Evolutionary conservation across 2,797 vertebrate genomes (phyloP).

Genomic region (Pangasius mekongensis): DNA sequence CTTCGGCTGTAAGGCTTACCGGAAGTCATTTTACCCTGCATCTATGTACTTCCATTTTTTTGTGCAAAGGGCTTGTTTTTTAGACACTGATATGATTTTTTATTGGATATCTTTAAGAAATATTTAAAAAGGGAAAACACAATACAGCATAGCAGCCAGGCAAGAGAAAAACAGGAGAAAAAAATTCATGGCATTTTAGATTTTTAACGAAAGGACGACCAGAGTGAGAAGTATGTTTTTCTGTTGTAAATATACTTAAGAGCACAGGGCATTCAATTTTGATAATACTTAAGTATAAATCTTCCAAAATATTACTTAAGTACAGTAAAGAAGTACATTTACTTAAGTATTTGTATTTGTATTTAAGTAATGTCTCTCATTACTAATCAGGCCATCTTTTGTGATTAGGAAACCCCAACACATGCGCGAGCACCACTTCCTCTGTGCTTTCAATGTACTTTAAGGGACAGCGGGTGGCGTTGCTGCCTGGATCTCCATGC

Average conservation of each 20-base stretch:
- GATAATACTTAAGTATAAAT: neutral
- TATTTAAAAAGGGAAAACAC: neutral
- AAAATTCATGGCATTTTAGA: neutral
- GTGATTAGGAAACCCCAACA: conserved; percentile 66
- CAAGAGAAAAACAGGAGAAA: neutral
- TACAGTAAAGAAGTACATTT: neutral
- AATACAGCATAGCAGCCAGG: neutral
- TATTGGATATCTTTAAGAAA: neutral
- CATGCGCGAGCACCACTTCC: conserved; percentile 79
- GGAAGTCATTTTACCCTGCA: neutral
- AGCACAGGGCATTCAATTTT: neutral
- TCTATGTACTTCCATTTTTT: neutral
- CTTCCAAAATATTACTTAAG: neutral
- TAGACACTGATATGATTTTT: neutral
- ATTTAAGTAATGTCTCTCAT: neutral
- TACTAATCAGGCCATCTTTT: neutral
- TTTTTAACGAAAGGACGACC: neutral
- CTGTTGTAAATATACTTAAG: neutral
- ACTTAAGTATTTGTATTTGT: neutral
- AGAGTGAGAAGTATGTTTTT: neutral
- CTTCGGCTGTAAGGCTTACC: neutral
- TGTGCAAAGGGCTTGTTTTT: neutral
- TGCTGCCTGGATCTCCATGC: conserved; percentile 76
- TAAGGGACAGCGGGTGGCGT: conserved; percentile 64
- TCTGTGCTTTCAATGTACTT: conserved; percentile 71